Evolutionary conservation across 1,140 invertebrate species (phyloP), one percentile per base, ranked within the genome.

Genomic region (Drosophila nannoptera): DNA sequence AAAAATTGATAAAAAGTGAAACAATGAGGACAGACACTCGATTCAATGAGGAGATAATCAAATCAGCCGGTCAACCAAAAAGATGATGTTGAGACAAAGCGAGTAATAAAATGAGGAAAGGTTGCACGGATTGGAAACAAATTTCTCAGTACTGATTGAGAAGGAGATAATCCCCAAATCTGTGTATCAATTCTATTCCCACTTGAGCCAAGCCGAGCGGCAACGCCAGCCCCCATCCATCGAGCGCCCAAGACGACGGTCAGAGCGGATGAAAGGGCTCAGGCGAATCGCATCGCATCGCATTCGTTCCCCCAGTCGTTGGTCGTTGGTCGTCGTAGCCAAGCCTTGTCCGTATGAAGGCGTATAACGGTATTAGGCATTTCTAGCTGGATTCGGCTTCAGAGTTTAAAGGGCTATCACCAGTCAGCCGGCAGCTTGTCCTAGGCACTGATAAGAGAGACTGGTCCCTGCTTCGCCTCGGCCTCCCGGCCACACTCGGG

Each of bases 151-250:
- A 82, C 64, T 74, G 60, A 75, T 75, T 71, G 61, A 56, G 54
- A 72, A 22, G 22, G 22, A 22, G 49, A 69, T 72, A 83, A 72
- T 61, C 64, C 66, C n/a, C 33, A 70, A 73, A 75, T 82, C 71
- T 73, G 55, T 65, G 78, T 84, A 84, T 84, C 65, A 84, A 76
- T 78, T 84, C 78, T 64, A 72, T 61, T 49, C 53, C 59, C 66
- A 66, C 52, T 76, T 59, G 58, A 43, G 69, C 35, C 48, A 59
- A 73, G 4, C 66, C 59, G 66, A 65, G 63, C 74, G 68, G 45
- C 43, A 65, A 65, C 33, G 43, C 16, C 49, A 61, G 33, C 46
- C 31, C 59, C 59, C 46, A 48, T 45, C 53, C 22, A 58, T 53
- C 56, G 14, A 33, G 2, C 49, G 62, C 35, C 9, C 29, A 22